phyloP scores from a whole-genome alignment of 35 echinoderm and acorn worm genomes.

The Heliocidaris tuberculata region DNA sequence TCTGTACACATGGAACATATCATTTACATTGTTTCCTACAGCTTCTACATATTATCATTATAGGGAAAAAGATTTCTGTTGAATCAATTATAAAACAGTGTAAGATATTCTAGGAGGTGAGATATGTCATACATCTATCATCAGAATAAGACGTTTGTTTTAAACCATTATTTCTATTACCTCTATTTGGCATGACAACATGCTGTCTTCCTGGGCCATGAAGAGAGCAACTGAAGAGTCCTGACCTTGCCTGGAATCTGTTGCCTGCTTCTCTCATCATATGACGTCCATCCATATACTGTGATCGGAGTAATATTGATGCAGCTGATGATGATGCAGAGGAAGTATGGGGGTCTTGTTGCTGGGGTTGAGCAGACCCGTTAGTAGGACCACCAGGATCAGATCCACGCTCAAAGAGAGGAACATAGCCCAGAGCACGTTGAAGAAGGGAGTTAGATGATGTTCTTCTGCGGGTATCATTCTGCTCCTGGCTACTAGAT shows the following conservation, averaged over 20 bases:
- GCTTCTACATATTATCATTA: too few relatives aligned
- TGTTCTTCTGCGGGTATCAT: background rate
- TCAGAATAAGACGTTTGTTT: too few relatives aligned
- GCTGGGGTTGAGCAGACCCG: background rate
- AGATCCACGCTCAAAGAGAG: background rate
- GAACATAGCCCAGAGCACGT: background rate
- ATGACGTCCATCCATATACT: background rate
- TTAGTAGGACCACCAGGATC: background rate
- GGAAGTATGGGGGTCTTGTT: background rate
- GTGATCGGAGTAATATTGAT: background rate
- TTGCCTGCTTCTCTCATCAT: background rate
- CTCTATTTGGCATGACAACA: background rate
- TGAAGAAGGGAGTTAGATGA: conserved; percentile 14
- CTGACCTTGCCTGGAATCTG: background rate
- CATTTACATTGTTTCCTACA: too few relatives aligned
- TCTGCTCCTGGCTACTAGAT: conserved; percentile 24
- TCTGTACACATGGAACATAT: background rate
- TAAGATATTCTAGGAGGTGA: too few relatives aligned
- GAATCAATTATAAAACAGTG: too few relatives aligned
- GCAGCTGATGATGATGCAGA: background rate
- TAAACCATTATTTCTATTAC: background rate
- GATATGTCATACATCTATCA: too few relatives aligned
- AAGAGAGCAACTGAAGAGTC: background rate
- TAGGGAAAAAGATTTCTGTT: too few relatives aligned
- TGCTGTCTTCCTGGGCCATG: background rate